Evolutionary conservation across 2,113 vertebrate species (phyloP).

Genomic region (Gorilla gorilla): DNA sequence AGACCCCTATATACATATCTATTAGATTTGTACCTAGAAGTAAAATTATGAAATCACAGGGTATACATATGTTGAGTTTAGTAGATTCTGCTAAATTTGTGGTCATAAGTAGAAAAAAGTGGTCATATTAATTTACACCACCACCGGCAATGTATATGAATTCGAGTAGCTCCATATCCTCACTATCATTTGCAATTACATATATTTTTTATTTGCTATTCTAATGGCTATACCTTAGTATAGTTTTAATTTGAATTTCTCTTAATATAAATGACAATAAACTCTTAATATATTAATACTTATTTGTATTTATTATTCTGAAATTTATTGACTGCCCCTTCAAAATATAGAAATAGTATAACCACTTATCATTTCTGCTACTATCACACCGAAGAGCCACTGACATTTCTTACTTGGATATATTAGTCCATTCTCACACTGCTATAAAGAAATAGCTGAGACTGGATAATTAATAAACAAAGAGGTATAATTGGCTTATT

Average conservation of each 20-base stretch:
- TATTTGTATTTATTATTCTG: background rate
- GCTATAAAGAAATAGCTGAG: too few relatives aligned
- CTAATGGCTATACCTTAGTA: background rate
- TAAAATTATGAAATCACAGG: background rate
- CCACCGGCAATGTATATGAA: background rate
- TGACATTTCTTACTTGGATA: background rate
- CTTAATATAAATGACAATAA: background rate
- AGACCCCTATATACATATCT: background rate
- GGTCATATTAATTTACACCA: background rate
- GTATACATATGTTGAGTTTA: background rate
- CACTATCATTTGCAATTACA: background rate
- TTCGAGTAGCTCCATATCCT: background rate
- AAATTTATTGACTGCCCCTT: background rate
- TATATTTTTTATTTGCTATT: background rate
- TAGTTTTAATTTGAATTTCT: constrained; percentile 11
- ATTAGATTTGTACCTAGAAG: background rate
- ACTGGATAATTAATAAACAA: too few relatives aligned
- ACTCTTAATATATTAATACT: background rate
- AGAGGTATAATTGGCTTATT: too few relatives aligned
- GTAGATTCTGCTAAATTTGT: background rate
- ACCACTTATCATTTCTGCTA: background rate
- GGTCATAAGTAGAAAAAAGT: background rate
- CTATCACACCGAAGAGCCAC: background rate
- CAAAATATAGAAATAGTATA: background rate
- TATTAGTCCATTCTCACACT: too few relatives aligned